Evolutionary conservation across 35 echinoderm and acorn worm genomes (phyloP).

Genomic region (Ophioderma brevispina): DNA sequence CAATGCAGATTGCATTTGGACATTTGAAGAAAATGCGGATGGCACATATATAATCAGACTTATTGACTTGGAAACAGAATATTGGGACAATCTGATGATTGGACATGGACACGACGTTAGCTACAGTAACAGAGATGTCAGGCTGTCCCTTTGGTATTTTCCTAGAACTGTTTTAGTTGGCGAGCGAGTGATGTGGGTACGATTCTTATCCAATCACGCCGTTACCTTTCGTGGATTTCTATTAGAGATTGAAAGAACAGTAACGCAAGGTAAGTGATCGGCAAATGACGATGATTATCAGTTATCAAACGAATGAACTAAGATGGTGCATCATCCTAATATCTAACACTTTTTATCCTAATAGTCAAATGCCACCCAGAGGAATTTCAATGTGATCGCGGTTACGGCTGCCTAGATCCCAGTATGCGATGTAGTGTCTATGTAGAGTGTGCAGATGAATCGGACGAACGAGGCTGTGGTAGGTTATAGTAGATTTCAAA

Average conservation of each 20-base stretch:
- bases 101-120: not conserved
- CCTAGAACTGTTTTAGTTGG: not conserved
- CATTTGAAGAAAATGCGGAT: not conserved
- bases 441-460: not conserved
- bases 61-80: not conserved
- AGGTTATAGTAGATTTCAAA: not conserved
- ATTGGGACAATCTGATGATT: not conserved
- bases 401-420: not conserved
- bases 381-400: not conserved
- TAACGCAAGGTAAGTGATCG: not conserved
- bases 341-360: too few species aligned
- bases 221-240: not conserved
- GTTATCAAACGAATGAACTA: too few species aligned
- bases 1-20: not conserved
- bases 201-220: not conserved
- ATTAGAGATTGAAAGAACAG: not conserved
- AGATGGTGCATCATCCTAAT: too few species aligned
- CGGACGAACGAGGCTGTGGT: not conserved
- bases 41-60: not conserved
- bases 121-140: too few species aligned
- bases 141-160: not conserved
- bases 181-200: not conserved
- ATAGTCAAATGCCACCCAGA: not conserved
- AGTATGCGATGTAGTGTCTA: not conserved
- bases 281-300: too few species aligned